phyloP scores from a whole-genome alignment of 2,797 vertebrate species.

The Phrynocephalus guinanensis region DNA sequence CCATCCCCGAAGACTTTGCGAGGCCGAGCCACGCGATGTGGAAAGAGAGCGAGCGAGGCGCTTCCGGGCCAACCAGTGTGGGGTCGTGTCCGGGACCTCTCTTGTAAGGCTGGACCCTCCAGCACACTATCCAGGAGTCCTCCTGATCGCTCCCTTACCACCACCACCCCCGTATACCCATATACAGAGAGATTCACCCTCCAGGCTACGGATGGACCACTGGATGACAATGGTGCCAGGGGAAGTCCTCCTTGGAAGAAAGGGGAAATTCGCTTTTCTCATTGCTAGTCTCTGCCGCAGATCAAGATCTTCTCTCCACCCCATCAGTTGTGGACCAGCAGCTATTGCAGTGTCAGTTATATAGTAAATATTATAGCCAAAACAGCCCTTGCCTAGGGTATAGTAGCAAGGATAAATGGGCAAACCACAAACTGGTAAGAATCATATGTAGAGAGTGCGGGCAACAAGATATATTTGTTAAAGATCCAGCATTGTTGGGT shows the following conservation, averaged over 20 bases:
- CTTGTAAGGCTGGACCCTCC: background rate
- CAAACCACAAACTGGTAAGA: background rate
- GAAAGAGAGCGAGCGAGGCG: too few relatives aligned
- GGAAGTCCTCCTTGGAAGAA: background rate
- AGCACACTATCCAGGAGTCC: background rate
- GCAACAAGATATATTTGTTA: background rate
- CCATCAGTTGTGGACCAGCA: background rate
- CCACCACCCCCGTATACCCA: background rate
- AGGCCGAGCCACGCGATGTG: too few relatives aligned
- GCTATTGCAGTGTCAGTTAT: too few relatives aligned
- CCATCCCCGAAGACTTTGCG: too few relatives aligned
- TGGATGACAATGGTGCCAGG: background rate
- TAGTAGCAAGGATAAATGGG: background rate
- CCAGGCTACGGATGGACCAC: background rate
- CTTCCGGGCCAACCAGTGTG: too few relatives aligned
- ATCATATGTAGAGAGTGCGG: background rate
- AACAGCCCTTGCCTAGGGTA: too few relatives aligned
- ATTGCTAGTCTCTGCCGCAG: background rate
- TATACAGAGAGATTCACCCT: too few relatives aligned
- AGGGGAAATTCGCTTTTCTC: background rate
- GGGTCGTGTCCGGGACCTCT: background rate
- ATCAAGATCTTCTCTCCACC: background rate
- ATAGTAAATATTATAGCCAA: too few relatives aligned
- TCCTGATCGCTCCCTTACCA: background rate
- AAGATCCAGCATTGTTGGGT: background rate